Evolutionary conservation across 2,888 invertebrate species (phyloP), one percentile per base, ranked within the genome.

Genomic region (Aquatica leii): DNA sequence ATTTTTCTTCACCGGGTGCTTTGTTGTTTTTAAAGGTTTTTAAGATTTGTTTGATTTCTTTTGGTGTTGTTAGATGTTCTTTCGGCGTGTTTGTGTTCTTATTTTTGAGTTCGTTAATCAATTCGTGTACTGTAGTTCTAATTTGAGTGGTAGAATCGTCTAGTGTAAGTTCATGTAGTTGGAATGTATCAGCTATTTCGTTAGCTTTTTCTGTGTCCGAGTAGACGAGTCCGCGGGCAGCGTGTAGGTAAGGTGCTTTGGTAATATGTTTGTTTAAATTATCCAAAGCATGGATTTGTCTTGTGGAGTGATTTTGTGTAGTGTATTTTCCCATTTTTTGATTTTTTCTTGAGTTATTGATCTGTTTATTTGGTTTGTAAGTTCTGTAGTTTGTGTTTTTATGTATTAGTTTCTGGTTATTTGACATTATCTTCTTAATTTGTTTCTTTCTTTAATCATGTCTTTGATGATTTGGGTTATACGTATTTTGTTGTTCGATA

Each of bases 11-110:
- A 3, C 49, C 49, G 3, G 49, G 49, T 11, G 49, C 21, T 31
- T 50, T 50, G n/a, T 50, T 21, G 34, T 34, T 34, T 14, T 20
- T 20, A 8, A 50, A 12, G 12, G 21, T 12, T 24, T 50, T 50
- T 12, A 50, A 24, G 4, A 50, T 50, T 24, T 50, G 5, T 8
- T 8, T 14, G 1, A 50, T 8, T 24, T 48, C 21, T 24, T 14
- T 24, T 9, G 50, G 50, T 37, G 37, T 37, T 3, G 37, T 11
- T 3, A 11, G 14, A 11, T 37, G 11, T 3, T 12, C 14, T 6
- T 11, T 3, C 9, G 46, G 49, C 43, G 21, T 41, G 20, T 17
- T 50, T 14, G 52, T n/a, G 24, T 15, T n/a, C 8, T 21, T 1
- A 9, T 17, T 41, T n/a, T 41, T 50, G 2, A 50, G 8, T 12